Conservation (phyloP, 2,888 invertebrate species). For the Drosophila barbarae region DNA sequence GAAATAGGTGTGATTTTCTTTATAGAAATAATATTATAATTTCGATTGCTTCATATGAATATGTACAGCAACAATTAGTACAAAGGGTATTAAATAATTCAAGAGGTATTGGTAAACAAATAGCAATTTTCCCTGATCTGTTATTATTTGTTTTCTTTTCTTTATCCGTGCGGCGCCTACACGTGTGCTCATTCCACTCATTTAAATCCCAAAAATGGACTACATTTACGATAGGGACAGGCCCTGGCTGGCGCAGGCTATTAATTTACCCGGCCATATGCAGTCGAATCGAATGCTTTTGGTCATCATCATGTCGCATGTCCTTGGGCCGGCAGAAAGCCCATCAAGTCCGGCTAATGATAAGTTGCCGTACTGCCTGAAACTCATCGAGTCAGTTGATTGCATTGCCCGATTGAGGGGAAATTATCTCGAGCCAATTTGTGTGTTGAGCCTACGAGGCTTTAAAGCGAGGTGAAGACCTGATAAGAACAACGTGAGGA, state of each 20-base stretch:
- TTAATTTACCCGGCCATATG: conserved; percentile 33
- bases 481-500: conserved; percentile 20
- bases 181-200: conserved; percentile 25
- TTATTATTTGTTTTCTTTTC: conserved; percentile 2
- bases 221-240: conserved; percentile 30
- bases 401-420: conserved; percentile 35
- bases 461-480: conserved; percentile 16
- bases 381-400: conserved; percentile 29
- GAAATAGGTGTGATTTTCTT: conserved; percentile 51
- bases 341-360: conserved; percentile 44
- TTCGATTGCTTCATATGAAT: background rate
- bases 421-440: conserved; percentile 33
- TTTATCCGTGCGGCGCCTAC: conserved; percentile 4
- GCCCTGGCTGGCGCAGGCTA: conserved; percentile 25
- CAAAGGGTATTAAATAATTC: conserved; percentile 19
- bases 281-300: conserved; percentile 27
- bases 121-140: conserved; percentile 4
- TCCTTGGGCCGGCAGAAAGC: conserved; percentile 57
- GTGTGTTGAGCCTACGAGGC: conserved; percentile 26
- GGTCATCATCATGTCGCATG: conserved; percentile 43
- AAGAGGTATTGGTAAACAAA: conserved; percentile 1
- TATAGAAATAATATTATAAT: conserved; percentile 33
- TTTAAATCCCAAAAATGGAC: conserved; percentile 33
- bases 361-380: conserved; percentile 40
- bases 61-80: conserved; percentile 18